Evolutionary conservation across 1,140 invertebrate genomes (phyloP).

Genomic region (Ceratina japonica): DNA sequence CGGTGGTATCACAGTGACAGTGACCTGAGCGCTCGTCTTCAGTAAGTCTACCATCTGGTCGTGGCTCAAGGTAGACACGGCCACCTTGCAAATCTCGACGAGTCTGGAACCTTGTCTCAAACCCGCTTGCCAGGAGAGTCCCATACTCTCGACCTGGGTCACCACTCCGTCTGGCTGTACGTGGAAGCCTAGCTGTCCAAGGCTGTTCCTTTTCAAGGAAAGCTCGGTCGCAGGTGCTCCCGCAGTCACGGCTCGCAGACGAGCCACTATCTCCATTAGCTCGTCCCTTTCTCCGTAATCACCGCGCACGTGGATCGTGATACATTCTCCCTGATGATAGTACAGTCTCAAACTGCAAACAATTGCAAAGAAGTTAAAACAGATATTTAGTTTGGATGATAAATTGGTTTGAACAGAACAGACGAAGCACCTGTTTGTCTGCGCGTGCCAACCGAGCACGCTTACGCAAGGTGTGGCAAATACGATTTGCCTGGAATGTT

Average conservation of each 20-base stretch:
- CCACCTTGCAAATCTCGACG: constrained; percentile 95
- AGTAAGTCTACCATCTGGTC: constrained; percentile 97
- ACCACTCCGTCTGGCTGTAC: constrained; percentile 97
- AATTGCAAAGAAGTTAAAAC: not conserved
- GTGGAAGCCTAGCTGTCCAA: constrained; percentile 96
- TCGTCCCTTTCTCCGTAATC: constrained; percentile 86
- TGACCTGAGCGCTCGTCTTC: constrained; percentile 92
- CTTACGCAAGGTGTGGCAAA: constrained; percentile 92
- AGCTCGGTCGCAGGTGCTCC: constrained; percentile 88
- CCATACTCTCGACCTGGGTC: constrained; percentile 93
- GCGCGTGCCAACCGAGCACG: constrained; percentile 90
- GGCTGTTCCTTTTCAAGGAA: constrained; percentile 87
- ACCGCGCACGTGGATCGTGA: constrained; percentile 85
- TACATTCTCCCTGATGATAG: constrained; percentile 92
- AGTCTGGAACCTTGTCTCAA: constrained; percentile 92
- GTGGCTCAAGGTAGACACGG: constrained; percentile 93
- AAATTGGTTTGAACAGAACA: not conserved
- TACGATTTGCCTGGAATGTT: constrained; percentile 89
- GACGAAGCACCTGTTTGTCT: constrained; percentile 81
- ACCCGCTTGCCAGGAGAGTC: constrained; percentile 93
- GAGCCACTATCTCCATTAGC: constrained; percentile 87
- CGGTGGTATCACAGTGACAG: constrained; percentile 91
- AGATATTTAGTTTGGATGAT: not conserved
- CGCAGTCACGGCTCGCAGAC: constrained; percentile 86
- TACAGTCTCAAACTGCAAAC: constrained; percentile 83